Evolutionary conservation across 2,888 invertebrate genomes (phyloP), one percentile per base, ranked within the genome.

Genomic region (Megastigmus dorsalis): DNA sequence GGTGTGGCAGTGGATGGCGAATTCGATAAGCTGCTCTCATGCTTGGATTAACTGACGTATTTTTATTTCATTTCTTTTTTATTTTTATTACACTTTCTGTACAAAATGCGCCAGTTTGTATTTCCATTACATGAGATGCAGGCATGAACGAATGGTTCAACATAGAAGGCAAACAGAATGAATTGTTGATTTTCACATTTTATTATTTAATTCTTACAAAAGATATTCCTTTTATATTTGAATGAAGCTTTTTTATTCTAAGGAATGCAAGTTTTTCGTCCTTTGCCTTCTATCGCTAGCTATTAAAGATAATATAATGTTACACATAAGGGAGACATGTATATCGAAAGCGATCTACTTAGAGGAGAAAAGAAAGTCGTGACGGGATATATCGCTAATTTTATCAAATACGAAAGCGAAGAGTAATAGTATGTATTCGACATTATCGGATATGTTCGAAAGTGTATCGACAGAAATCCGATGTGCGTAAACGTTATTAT

Each of bases 1-100:
- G 84, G 82, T 82, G 83, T 82, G 81, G 80, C 79, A 77, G 76
- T 77, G 76, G 78, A 60, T 45, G 60, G 13, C 54, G 33, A 54
- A 62, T 54, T 52, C 57, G 68, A 43, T 38, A 52, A 62, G 65
- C 57, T 57, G 23, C 70, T 45, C 54, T 43, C 26, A 36, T 48
- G 57, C 45, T 45, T 45, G 9, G 7, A 52, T 33, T 15, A 30
- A 28, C 45, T 62, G 43, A 26, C 23, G 33, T 15, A n/a, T 33
- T 62, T 54, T 60, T 13, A 18, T 18, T 52, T 33, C 38, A 1
- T 60, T 52, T 60, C 9, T 62, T 33, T 52, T 38, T 41, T 41
- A 2, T 52, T 60, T 48, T 38, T 60, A n/a, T 69, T 69, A 1
- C 15, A 4, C 20, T 3, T 43, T 43, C 1, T 41, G 10, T 30